phyloP scores from a whole-genome alignment of 2,797 vertebrate species.

The Rousettus madagascariensis region DNA sequence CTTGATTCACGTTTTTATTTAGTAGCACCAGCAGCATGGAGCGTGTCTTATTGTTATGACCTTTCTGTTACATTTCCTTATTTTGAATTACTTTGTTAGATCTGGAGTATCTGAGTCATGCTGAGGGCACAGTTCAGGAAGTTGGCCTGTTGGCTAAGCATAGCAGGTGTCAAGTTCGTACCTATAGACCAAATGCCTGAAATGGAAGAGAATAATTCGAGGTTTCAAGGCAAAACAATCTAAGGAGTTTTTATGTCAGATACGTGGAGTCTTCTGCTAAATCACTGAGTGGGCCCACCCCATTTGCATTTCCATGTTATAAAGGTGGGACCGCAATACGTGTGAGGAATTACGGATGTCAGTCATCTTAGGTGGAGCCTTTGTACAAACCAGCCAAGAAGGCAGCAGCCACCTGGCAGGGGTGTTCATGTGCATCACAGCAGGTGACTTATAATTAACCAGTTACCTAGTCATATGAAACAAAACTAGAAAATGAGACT shows the following conservation, averaged over 20 bases:
- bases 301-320: background rate
- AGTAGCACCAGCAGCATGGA: background rate
- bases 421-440: constrained; percentile 39
- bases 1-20: background rate
- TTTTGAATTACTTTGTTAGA: constrained; percentile 20
- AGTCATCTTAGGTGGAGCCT: constrained; percentile 19
- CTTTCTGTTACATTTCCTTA: background rate
- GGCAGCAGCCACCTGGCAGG: constrained; percentile 25
- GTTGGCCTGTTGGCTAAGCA: background rate
- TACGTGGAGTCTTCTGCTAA: background rate
- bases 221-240: background rate
- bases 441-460: constrained; percentile 72
- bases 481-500: constrained; percentile 65
- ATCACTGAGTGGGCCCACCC: background rate
- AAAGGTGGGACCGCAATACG: background rate
- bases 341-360: background rate
- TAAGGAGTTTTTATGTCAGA: background rate
- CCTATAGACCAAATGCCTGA: background rate
- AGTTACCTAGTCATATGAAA: constrained; percentile 62
- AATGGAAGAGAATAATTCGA: constrained; percentile 29
- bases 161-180: background rate
- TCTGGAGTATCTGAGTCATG: background rate
- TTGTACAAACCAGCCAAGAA: background rate
- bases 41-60: background rate
- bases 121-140: background rate